Percentiles rank a stretch among this genome's conserved stretches.
These are phyloP conservation scores for Ammodytes marinus DNA, from an alignment of 2,113 vertebrate genomes.

Conservation along the genomic window DNA sequence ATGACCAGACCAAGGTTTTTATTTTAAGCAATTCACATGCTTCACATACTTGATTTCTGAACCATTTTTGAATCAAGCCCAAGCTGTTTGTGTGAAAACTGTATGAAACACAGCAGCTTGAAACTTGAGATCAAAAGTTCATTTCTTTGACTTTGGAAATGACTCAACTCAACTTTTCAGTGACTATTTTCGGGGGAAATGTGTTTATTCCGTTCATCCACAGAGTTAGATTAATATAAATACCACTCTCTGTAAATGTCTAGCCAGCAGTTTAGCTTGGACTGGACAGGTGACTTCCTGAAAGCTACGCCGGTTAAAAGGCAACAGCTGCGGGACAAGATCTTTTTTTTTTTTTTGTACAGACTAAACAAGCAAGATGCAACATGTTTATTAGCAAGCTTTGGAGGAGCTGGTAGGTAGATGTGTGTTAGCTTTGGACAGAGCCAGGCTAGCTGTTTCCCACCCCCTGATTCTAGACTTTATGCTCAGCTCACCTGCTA, in stretches of 20 bases:
- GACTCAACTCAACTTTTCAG: background rate
- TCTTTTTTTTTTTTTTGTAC: background rate
- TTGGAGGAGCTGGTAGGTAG: background rate
- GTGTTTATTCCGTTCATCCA: background rate
- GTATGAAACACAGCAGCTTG: background rate
- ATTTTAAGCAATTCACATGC: background rate
- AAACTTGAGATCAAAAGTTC: background rate
- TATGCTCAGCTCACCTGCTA: background rate
- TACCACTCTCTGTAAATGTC: slow-evolving; percentile 1
- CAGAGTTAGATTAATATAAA: background rate
- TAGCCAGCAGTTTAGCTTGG: background rate
- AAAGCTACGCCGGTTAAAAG: background rate
- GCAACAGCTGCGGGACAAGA: background rate
- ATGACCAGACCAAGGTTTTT: background rate
- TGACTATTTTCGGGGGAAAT: background rate
- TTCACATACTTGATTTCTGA: background rate
- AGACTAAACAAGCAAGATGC: slow-evolving; percentile 9
- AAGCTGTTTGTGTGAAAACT: background rate
- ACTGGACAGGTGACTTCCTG: background rate
- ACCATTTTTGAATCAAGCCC: background rate
- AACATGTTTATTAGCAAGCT: background rate
- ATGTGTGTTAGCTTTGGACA: background rate
- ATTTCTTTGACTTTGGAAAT: background rate
- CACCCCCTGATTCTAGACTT: background rate
- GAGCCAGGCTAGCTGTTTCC: background rate